These are phyloP conservation scores for Galbula dea DNA, from an alignment of 2,113 vertebrate species.

Conservation along the genomic window DNA sequence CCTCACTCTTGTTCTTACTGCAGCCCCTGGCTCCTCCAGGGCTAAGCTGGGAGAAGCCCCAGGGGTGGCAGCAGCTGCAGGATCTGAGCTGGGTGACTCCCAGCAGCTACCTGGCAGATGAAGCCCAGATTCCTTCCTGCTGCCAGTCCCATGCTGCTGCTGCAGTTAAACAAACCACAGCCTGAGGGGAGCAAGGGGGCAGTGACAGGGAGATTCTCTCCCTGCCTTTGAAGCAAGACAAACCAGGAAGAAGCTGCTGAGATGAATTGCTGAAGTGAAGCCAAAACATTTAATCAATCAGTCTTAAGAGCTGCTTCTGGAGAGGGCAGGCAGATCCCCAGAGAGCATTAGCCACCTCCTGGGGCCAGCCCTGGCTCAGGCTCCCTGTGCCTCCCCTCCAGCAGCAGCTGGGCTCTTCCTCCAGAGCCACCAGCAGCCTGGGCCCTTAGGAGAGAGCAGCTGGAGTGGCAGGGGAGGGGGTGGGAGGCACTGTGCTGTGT, in stretches of 20 bases:
- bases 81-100: background rate
- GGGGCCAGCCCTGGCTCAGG: background rate
- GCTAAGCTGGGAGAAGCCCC: background rate
- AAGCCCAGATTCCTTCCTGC: background rate
- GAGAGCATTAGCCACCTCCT: accelerated
- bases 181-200: background rate
- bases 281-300: background rate
- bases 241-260: background rate
- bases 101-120: background rate
- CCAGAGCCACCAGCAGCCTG: background rate
- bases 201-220: background rate
- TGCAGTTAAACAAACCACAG: background rate
- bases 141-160: too few species aligned
- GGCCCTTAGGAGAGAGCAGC: too few species aligned
- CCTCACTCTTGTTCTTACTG: background rate
- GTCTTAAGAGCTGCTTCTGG: background rate
- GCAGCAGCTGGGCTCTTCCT: background rate
- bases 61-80: too few species aligned
- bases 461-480: background rate
- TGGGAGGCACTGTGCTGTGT: too few species aligned
- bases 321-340: background rate
- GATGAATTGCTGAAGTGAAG: background rate
- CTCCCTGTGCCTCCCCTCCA: background rate
- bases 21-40: background rate
- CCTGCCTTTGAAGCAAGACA: background rate